Conservation (phyloP, 2,888 invertebrate species). For the Tachystola acroxantha region DNA sequence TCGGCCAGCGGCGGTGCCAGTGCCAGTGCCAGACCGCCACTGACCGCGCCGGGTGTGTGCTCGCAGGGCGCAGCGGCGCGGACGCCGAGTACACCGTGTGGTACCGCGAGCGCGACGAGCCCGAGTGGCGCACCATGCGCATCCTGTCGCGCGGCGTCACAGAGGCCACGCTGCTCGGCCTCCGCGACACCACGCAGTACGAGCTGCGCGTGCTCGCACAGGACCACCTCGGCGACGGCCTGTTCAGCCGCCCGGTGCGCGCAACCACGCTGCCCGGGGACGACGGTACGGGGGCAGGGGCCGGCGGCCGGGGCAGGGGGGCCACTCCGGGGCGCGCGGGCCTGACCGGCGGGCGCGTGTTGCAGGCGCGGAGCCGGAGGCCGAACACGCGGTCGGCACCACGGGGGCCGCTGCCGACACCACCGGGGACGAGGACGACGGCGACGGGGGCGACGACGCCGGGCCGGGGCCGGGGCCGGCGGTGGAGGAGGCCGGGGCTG, state of each 20-base stretch:
- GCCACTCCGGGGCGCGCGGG: background rate
- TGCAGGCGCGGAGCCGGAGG: conserved; percentile 6
- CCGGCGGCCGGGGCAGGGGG: background rate
- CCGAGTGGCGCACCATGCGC: conserved; percentile 91
- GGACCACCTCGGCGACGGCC: conserved; percentile 90
- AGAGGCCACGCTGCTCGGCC: conserved; percentile 87
- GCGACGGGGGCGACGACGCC: conserved; percentile 22
- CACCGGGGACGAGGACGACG: conserved; percentile 81
- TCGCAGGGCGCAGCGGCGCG: conserved; percentile 83
- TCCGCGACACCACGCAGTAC: conserved; percentile 87
- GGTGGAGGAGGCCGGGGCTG: conserved; percentile 11
- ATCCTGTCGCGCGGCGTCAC: conserved; percentile 84
- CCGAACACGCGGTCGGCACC: conserved; percentile 25
- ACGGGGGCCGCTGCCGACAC: conserved; percentile 81
- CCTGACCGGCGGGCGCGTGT: background rate
- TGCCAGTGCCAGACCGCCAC: background rate
- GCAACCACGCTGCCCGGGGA: conserved; percentile 87
- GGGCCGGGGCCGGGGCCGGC: conserved; percentile 21
- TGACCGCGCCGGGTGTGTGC: background rate
- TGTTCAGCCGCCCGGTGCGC: conserved; percentile 90
- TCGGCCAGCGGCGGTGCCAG: background rate
- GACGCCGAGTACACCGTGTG: conserved; percentile 91
- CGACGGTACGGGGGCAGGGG: conserved; percentile 30
- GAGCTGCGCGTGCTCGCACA: conserved; percentile 94
- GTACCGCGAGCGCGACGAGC: conserved; percentile 86